Base-by-base conservation (phyloP, 1,140 invertebrate species). In the Aphidius ervi region DNA sequence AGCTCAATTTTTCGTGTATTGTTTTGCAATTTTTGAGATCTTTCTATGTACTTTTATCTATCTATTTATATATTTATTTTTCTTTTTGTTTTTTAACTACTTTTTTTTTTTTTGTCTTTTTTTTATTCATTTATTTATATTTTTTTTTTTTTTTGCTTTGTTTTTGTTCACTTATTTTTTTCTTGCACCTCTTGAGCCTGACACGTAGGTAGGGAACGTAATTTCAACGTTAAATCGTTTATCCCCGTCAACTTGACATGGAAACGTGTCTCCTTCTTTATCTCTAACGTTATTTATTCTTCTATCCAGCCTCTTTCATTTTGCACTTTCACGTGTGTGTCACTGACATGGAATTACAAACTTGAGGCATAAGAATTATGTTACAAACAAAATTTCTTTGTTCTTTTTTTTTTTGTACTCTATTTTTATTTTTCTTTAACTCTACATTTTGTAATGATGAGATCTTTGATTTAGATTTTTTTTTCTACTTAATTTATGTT, bases 241-340 rank as follows among this genome's bases (percentile, higher is more conserved):
- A 43, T 43, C 54, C 54, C 41, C 23, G 54, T 45, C 54, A 56
- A 56, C 54, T 46, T 45, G 41, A 56, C 43, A 56, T 43, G 54
- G n/a, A 56, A 56, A 46, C 54, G 54, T 56, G 54, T 43, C 41
- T 56, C 41, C 54, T 45, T 43, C 23, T 45, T 56, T 52, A 52
- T 52, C 50, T 52, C 50, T 52, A 52, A 52, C 50, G 50, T 52
- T 52, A 52, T 52, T 52, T 52, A 52, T 52, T 52, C 50, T 39
- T 52, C 50, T 37, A 31, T 31, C 40, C 50, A 52, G 37, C 50
- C 50, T 31, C 31, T 52, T 52, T 9, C 50, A 52, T 52, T 52
- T 52, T 52, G 37, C 37, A 52, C 50, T 52, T 9, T 52, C 50
- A 52, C 31, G 50, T 52, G 50, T 52, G 49, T 9, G 40, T 9